Evolutionary conservation across 2,797 vertebrate species (phyloP), one percentile per base, ranked within the genome.

Genomic region (Momotus momota): DNA sequence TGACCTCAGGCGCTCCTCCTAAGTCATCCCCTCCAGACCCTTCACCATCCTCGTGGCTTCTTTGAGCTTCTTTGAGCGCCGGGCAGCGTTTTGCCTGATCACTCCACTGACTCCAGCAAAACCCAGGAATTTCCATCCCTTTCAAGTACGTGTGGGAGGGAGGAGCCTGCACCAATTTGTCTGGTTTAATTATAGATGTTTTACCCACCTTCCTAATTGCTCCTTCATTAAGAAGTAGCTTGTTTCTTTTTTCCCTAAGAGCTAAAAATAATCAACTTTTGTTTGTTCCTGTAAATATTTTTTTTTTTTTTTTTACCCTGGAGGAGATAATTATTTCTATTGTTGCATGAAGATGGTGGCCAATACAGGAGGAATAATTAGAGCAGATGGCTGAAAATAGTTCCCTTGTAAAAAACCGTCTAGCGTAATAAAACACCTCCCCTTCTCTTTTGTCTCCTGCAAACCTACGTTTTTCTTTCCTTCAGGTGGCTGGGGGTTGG

Each of bases 321-420:
- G 85, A 98, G 98, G 97, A 98, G 91, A 97, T 97, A 97, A 98
- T 98, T 98, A 98, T 97, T 98, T 97, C 97, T 98, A 95, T 97
- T 97, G 97, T 97, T 97, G 94, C 97, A 97, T 91, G 96, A 98
- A 97, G 95, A 97, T 96, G 96, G 97, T 98, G 96, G 98, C 97
- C 97, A 97, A 97, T 96, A 96, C 97, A 97, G 96, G 97, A 97
- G 95, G 95, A 97, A 96, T 97, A 98, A 98, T 98, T 98, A 98
- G 97, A 98, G 95, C 97, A 98, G 98, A 98, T 97, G 98, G 97
- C 93, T 96, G 95, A 90, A 96, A 97, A 97, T 96, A 93, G 81
- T 94, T 97, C 67, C 94, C 90, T 96, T 96, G 82, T 94, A 96
- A 97, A 43, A 97, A 98, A 95, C 70, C 78, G 90, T 81, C 45